These are phyloP conservation scores for Parnassius apollo DNA, from an alignment of 2,888 invertebrate species.

Conservation along the genomic window DNA sequence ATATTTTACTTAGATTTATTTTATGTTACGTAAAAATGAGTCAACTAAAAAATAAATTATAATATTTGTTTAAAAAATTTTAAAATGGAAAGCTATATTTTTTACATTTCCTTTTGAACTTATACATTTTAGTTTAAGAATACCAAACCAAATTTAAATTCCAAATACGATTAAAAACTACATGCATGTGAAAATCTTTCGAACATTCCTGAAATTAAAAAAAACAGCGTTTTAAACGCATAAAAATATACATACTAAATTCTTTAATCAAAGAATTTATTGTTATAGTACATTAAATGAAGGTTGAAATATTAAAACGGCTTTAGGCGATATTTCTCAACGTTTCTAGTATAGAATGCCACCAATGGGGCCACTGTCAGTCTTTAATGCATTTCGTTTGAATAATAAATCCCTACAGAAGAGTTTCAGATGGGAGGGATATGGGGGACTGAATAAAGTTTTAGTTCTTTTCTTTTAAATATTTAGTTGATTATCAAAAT, in stretches of 20 bases:
- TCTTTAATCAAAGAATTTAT: constrained; percentile 10
- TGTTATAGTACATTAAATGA: constrained; percentile 16
- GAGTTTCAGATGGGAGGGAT: constrained; percentile 12
- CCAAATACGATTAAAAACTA: too few relatives aligned
- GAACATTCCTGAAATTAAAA: too few relatives aligned
- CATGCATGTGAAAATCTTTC: too few relatives aligned
- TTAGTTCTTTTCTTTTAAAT: constrained; percentile 23
- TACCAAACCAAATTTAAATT: too few relatives aligned
- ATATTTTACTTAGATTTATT: too few relatives aligned
- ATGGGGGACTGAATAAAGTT: constrained; percentile 25
- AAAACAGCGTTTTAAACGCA: too few relatives aligned
- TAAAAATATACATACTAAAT: background rate
- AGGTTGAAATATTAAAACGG: constrained; percentile 26
- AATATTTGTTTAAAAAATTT: too few relatives aligned
- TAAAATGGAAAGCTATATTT: too few relatives aligned
- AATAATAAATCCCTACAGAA: constrained; percentile 23
- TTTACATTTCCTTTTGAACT: too few relatives aligned
- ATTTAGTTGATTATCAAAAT: constrained; percentile 16
- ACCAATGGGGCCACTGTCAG: constrained; percentile 22
- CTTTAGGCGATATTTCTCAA: constrained; percentile 22
- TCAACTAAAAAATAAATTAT: too few relatives aligned
- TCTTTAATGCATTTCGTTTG: constrained; percentile 28
- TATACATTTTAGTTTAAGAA: too few relatives aligned
- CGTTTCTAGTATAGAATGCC: constrained; percentile 23
- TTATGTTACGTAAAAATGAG: too few relatives aligned